Conservation (phyloP, 2,797 vertebrate species). For the Cottoperca gobio region DNA sequence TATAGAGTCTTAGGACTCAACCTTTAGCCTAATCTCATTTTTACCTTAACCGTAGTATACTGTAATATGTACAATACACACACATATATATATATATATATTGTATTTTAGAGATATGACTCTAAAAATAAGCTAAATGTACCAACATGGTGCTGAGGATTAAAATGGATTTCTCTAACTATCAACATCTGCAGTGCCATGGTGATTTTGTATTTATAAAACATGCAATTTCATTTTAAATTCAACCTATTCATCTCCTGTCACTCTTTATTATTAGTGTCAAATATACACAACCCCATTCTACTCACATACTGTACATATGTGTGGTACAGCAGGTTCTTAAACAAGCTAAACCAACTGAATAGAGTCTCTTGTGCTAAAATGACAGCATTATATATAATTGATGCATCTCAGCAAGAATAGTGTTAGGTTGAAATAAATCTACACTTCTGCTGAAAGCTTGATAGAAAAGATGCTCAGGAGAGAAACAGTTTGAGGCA, state of each 20-base stretch:
- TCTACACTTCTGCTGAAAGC: constrained; percentile 16
- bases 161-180: too few relatives aligned
- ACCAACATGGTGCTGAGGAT: too few relatives aligned
- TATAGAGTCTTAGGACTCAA: too few relatives aligned
- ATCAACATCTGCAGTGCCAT: neutral
- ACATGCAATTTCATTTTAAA: too few relatives aligned
- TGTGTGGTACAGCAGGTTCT: neutral
- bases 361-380: constrained; percentile 14
- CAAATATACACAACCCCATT: neutral
- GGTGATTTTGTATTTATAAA: neutral
- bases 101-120: too few relatives aligned
- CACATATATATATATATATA: too few relatives aligned
- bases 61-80: too few relatives aligned
- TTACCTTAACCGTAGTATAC: too few relatives aligned
- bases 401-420: constrained; percentile 23
- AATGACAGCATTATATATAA: constrained; percentile 32
- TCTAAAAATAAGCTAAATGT: too few relatives aligned
- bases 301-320: neutral
- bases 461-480: constrained; percentile 12
- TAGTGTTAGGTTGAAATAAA: constrained; percentile 18
- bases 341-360: neutral
- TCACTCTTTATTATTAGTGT: constrained; percentile 4
- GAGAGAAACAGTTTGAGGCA: neutral
- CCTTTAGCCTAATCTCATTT: too few relatives aligned
- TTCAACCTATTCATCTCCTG: neutral